These are phyloP conservation scores for Torymus texanus DNA, from an alignment of 2,888 invertebrate genomes.

Conservation along the genomic window DNA sequence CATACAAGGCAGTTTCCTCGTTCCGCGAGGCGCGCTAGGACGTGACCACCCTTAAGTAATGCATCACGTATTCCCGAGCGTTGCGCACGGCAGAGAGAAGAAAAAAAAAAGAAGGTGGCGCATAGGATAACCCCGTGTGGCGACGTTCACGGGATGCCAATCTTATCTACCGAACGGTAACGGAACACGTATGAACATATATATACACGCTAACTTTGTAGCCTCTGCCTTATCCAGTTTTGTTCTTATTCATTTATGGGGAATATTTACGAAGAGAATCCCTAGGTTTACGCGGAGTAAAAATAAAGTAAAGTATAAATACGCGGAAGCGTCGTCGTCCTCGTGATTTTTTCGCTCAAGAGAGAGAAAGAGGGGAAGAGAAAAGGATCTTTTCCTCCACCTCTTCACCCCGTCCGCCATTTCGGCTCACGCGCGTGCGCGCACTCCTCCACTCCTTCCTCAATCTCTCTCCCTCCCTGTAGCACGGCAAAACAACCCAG, in stretches of 20 bases:
- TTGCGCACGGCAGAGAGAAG: slow-evolving; percentile 35
- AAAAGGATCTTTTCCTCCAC: not conserved
- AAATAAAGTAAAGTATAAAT: slow-evolving; percentile 2
- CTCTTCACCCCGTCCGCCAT: not conserved
- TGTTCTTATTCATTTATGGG: slow-evolving; percentile 39
- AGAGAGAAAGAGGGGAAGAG: no score
- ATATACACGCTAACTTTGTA: not conserved
- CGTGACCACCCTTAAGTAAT: slow-evolving; percentile 62
- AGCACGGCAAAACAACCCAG: slow-evolving; percentile 9
- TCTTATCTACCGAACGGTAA: slow-evolving; percentile 20
- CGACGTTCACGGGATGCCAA: slow-evolving; percentile 45
- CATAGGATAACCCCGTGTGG: slow-evolving; percentile 27
- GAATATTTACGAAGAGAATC: slow-evolving; percentile 36
- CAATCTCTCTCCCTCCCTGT: not conserved
- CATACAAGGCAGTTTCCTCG: no score
- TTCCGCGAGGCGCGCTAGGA: slow-evolving; percentile 47
- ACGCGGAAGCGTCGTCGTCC: slow-evolving; percentile 2
- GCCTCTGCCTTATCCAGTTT: slow-evolving; percentile 3
- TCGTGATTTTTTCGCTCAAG: slow-evolving; percentile 10
- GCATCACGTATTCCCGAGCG: slow-evolving; percentile 58
- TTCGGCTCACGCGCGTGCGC: not conserved
- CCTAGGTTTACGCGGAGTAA: slow-evolving; percentile 8
- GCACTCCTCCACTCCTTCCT: not conserved
- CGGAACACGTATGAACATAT: no score
- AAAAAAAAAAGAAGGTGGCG: not conserved